Conservation (phyloP, 2,113 vertebrate genomes). For the Sander vitreus region DNA sequence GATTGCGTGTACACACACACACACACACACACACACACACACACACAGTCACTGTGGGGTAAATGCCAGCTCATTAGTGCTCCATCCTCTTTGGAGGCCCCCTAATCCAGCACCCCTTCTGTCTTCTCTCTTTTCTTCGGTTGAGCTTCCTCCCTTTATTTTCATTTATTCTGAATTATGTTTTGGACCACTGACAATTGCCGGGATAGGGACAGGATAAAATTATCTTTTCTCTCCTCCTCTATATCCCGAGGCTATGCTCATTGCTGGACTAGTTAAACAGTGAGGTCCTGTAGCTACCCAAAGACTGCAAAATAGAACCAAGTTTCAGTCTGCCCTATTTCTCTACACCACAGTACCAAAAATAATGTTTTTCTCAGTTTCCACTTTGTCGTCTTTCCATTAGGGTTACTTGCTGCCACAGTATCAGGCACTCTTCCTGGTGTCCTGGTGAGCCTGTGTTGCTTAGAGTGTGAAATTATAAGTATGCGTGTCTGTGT, state of each 20-base stretch:
- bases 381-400: neutral
- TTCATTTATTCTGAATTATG: conserved; percentile 18
- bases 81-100: conserved; percentile 68
- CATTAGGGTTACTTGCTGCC: neutral
- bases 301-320: conserved; percentile 9
- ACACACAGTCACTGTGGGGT: conserved; percentile 62
- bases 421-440: neutral
- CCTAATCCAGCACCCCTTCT: conserved; percentile 74
- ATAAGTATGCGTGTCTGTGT: conserved; percentile 14
- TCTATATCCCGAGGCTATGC: conserved; percentile 9
- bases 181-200: conserved; percentile 31
- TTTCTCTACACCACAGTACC: neutral
- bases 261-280: conserved; percentile 38
- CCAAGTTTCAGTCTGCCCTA: conserved; percentile 3
- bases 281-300: neutral
- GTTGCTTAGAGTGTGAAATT: neutral
- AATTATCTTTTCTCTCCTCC: conserved; percentile 17
- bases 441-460: neutral
- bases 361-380: neutral
- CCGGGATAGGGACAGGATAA: neutral
- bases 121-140: conserved; percentile 47
- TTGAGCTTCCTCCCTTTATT: conserved; percentile 26
- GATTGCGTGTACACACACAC: conserved; percentile 42
- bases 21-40: conserved; percentile 27
- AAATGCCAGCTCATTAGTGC: conserved; percentile 81